phyloP scores from a whole-genome alignment of 2,888 invertebrate genomes.

The Poecilus cupreus region DNA sequence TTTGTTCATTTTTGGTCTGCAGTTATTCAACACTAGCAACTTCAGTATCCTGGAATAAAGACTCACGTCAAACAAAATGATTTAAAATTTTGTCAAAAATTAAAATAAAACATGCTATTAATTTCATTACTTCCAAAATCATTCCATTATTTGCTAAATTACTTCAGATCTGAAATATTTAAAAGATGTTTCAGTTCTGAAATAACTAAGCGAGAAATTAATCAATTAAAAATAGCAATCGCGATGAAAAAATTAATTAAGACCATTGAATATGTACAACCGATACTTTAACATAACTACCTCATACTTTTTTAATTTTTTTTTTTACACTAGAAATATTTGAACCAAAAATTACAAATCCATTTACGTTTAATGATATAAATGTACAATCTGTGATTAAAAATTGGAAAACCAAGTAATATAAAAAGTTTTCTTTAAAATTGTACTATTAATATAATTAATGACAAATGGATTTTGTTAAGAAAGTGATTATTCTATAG shows the following conservation, averaged over 20 bases:
- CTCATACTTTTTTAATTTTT: slow-evolving; percentile 11
- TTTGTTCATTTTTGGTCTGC: slow-evolving; percentile 55
- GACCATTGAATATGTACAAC: slow-evolving; percentile 30
- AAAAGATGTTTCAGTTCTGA: neutral
- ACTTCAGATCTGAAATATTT: slow-evolving; percentile 3
- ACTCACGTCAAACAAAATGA: slow-evolving; percentile 34
- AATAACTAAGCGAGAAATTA: neutral
- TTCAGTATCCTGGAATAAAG: slow-evolving; percentile 55
- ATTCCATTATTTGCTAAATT: slow-evolving; percentile 29
- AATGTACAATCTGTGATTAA: slow-evolving; percentile 26
- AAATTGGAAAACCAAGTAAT: neutral
- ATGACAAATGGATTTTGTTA: slow-evolving; percentile 32
- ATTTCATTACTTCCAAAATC: slow-evolving; percentile 37
- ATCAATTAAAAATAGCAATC: slow-evolving; percentile 4
- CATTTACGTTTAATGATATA: slow-evolving; percentile 12
- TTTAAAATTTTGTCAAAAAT: slow-evolving; percentile 21
- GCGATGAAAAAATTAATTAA: slow-evolving; percentile 16
- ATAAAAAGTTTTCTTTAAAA: neutral
- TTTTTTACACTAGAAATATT: slow-evolving; percentile 26
- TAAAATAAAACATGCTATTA: slow-evolving; percentile 44
- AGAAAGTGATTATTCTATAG: too few species aligned
- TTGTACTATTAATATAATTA: slow-evolving; percentile 31
- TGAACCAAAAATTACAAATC: slow-evolving; percentile 19
- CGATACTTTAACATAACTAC: slow-evolving; percentile 3
- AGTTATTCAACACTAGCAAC: slow-evolving; percentile 54